Evolutionary conservation across 2,888 invertebrate genomes (phyloP).

Genomic region (Lepas anatifera): DNA sequence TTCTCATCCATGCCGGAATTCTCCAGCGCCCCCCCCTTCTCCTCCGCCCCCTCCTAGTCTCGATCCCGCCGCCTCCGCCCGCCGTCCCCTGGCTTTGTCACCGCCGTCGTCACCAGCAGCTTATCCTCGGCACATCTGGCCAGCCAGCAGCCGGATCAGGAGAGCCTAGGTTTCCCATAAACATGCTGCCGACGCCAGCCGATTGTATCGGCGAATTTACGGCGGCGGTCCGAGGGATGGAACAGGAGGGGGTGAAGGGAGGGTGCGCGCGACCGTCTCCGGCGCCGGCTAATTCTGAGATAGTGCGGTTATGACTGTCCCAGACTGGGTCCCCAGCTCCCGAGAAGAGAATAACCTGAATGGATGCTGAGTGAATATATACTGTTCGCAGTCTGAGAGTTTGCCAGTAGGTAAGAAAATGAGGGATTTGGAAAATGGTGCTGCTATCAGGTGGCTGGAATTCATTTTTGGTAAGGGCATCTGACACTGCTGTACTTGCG

Average conservation of each 20-base stretch:
- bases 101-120: not conserved
- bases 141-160: not conserved
- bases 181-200: not conserved
- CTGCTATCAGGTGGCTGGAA: no score
- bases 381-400: no score
- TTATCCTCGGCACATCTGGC: not conserved
- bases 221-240: not conserved
- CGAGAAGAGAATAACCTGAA: no score
- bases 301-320: not conserved
- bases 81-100: not conserved
- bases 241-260: not conserved
- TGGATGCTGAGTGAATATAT: no score
- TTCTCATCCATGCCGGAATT: no score
- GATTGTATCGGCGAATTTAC: conserved; percentile 5
- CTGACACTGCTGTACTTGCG: no score
- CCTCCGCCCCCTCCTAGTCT: no score
- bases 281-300: not conserved
- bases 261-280: not conserved
- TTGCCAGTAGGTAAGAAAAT: no score
- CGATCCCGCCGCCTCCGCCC: not conserved
- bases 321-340: no score
- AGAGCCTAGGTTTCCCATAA: not conserved
- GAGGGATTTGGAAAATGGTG: no score
- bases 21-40: no score
- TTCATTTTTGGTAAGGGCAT: no score